Evolutionary conservation across 2,888 invertebrate genomes (phyloP).

Genomic region (Hartigia nigra): DNA sequence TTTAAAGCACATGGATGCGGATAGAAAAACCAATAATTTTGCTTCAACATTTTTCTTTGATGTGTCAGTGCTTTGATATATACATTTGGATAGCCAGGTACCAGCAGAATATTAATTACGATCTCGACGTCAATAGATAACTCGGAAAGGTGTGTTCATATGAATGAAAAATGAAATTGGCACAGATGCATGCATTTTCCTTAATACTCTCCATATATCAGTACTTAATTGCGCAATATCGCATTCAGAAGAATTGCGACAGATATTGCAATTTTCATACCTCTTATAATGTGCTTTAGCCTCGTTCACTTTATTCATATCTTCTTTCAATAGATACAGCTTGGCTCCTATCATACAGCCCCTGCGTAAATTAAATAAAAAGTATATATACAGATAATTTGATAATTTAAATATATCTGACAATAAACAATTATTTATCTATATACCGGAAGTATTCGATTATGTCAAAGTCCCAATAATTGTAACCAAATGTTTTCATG

Average conservation of each 20-base stretch:
- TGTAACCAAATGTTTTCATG: slow-evolving; percentile 71
- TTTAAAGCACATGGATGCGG: neutral
- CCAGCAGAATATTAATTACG: neutral
- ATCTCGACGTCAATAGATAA: neutral
- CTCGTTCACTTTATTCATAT: slow-evolving; percentile 69
- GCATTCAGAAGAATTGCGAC: neutral
- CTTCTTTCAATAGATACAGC: slow-evolving; percentile 76
- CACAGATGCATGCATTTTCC: neutral
- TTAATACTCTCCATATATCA: neutral
- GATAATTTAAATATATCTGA: neutral
- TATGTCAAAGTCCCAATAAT: slow-evolving; percentile 69
- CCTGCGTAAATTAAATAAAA: slow-evolving; percentile 30
- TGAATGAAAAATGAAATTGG: neutral
- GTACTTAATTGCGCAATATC: neutral
- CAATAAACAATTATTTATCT: neutral
- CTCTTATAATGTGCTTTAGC: slow-evolving; percentile 69
- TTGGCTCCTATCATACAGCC: slow-evolving; percentile 73
- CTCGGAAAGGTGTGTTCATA: neutral
- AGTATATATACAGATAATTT: neutral
- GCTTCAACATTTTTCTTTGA: neutral
- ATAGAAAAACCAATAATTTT: neutral
- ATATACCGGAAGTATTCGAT: slow-evolving; percentile 65
- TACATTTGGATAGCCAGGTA: neutral
- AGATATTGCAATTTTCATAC: slow-evolving; percentile 57
- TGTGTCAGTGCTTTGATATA: neutral